These are phyloP conservation scores for Potorous gilbertii DNA, from an alignment of 2,797 vertebrate species.

Conservation along the genomic window DNA sequence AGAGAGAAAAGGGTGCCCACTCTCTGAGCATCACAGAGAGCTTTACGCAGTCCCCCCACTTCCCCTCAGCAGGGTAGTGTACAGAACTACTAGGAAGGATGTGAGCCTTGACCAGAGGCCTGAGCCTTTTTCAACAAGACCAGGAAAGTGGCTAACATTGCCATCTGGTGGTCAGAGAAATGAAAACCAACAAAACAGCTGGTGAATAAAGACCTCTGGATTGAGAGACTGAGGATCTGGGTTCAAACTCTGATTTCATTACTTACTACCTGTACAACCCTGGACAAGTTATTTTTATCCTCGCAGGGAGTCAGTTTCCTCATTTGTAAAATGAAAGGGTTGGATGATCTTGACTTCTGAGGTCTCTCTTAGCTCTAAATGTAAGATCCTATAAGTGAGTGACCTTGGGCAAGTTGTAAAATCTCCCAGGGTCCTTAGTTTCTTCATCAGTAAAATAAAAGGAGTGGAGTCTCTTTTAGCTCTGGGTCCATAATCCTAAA, in stretches of 20 bases:
- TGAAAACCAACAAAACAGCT: neutral
- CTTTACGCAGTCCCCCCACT: too few relatives aligned
- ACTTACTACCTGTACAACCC: neutral
- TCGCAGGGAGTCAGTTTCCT: neutral
- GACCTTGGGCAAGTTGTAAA: neutral
- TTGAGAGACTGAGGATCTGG: neutral
- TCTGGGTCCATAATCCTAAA: neutral
- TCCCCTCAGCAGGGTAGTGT: neutral
- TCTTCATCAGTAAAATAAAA: neutral
- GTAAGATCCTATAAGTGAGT: too few relatives aligned
- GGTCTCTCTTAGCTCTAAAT: too few relatives aligned
- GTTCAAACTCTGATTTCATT: neutral
- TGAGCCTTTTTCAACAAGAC: neutral
- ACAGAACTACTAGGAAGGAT: neutral
- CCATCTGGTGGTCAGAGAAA: neutral
- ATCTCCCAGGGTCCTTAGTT: neutral
- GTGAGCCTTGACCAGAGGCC: neutral
- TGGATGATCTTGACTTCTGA: neutral
- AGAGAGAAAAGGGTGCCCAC: neutral
- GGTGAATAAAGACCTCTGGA: neutral
- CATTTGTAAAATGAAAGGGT: neutral
- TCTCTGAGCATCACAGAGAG: neutral
- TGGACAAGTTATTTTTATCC: neutral
- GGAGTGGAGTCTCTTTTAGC: neutral
- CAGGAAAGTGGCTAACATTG: neutral